Base-by-base conservation (phyloP, 2,113 vertebrate genomes). In the Oreamnos americanus region DNA sequence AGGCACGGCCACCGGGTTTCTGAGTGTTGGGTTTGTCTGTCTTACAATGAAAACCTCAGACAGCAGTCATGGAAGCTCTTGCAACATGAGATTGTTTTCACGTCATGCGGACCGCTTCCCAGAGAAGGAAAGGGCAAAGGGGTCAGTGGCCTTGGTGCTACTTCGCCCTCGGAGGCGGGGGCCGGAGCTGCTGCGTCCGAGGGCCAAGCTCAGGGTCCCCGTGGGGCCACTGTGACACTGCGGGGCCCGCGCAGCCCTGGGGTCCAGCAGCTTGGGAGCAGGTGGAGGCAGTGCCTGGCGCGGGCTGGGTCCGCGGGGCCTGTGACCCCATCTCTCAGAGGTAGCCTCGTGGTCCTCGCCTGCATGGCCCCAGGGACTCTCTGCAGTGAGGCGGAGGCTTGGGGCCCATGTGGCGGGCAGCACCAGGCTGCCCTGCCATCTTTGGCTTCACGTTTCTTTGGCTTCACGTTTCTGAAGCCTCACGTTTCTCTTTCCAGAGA, bases 201-300 rank as follows among this genome's bases (percentile, higher is more conserved):
- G 23, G 60, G 89, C 87, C 57, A 21, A 71, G 33, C 57, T 58
- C 47, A 1, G 51, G 51, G 87, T 36, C 23, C 8, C 39, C 1
- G 3, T 7, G n/a, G 26, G 97, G 28, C 53, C 11, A 0, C 67
- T 6, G 82, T 76, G 28, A 36, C 30, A 28, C 45, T 58, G 6
- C 0, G 10, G 43, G 57, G 28, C 62, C 4, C 1, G 2, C 23
- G 53, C 28, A 14, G 53, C 28, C 47, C 19, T 2, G n/a, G 13
- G 62, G 19, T 11, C 19, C 51, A 26, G 81, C 1, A 14, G 43
- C 82, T 17, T 0, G 0, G 39, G 64, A 45, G 84, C 36, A 30
- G 51, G 43, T 15, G 5, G 89, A 16, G 12, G 28, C 2, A 0
- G 12, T 0, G 0, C 26, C 3, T 5, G 43, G 14, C 0, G 0